phyloP scores from a whole-genome alignment of 2,113 vertebrate genomes.

The Microtus ochrogaster region DNA sequence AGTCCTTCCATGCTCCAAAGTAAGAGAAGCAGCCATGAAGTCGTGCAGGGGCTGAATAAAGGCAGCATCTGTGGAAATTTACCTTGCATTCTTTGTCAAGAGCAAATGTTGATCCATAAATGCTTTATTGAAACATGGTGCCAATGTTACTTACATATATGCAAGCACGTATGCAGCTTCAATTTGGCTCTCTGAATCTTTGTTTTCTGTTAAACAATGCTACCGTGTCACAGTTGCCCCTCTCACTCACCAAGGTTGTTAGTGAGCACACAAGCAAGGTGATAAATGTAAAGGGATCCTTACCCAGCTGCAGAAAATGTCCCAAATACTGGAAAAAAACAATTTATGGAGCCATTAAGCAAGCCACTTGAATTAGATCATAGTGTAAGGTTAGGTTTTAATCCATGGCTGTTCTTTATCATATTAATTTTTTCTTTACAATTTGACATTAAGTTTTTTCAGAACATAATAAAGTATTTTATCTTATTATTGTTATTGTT shows the following conservation, averaged over 20 bases:
- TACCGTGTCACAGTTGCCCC: rapidly evolving
- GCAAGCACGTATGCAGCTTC: not conserved
- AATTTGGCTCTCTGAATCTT: not conserved
- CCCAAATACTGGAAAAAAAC: not conserved
- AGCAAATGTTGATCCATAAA: constrained; percentile 52
- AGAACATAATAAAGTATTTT: constrained; percentile 32
- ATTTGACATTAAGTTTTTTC: constrained; percentile 16
- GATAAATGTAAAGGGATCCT: not conserved
- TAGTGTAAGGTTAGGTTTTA: not conserved
- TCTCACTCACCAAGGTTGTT: rapidly evolving
- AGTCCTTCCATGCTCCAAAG: constrained; percentile 24
- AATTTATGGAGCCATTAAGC: not conserved
- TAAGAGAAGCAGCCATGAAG: not conserved
- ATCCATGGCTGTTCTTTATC: not conserved
- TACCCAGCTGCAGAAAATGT: not conserved
- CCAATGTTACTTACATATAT: constrained; percentile 5
- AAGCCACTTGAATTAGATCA: not conserved
- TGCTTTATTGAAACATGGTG: constrained; percentile 33
- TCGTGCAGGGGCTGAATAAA: constrained; percentile 52
- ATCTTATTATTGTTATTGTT: constrained; percentile 3
- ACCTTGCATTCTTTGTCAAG: constrained; percentile 53
- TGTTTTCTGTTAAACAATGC: not conserved
- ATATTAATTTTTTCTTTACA: constrained; percentile 28
- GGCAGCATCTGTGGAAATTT: constrained; percentile 70
- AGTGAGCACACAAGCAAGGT: rapidly evolving